Base-by-base conservation (phyloP, 2,113 vertebrate species). In the Bufo bufo region DNA sequence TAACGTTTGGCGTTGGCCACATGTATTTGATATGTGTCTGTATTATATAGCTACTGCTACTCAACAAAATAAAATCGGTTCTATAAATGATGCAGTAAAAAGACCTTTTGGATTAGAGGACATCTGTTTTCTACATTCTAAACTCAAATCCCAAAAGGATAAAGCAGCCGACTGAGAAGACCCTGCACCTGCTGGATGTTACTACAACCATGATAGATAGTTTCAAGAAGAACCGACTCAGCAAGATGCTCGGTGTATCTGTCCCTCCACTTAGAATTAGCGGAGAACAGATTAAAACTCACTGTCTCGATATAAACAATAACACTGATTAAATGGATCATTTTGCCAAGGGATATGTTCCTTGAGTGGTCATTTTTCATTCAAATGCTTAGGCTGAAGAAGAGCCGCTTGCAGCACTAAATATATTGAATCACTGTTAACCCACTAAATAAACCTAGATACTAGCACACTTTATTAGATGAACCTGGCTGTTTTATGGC, bases 271-370 rank as follows among this genome's bases (percentile, higher is more conserved):
- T 96, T 95, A 95, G 95, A 96, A 94, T 95, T 95, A 95, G 95
- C 93, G 94, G 94, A 91, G 93, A 94, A 95, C 94, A 89, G 95
- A 96, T 96, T 97, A 97, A 99, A 96, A 93, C 93, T 93, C 89
- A 93, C 94, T 96, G 94, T 97, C 96, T 96, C 94, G 95, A 94
- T 95, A 95, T 94, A 96, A 97, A 97, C 96, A 97, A 93, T 96
- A 97, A 95, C 93, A 96, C 94, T 95, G 94, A 95, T 95, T 95
- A 94, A 96, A 95, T 93, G 94, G 91, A 94, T 93, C 92, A 89
- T 92, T 95, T 95, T 93, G 95, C 95, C 93, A 94, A 91, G 92
- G 93, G 94, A 95, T 88, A 93, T 92, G 92, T 90, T 91, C 86
- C 89, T 43, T 81, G 91, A 91, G 89, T 93, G 90, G 90, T 93